These are phyloP conservation scores for Monochamus alternatus DNA, from an alignment of 2,888 invertebrate genomes.

Conservation along the genomic window DNA sequence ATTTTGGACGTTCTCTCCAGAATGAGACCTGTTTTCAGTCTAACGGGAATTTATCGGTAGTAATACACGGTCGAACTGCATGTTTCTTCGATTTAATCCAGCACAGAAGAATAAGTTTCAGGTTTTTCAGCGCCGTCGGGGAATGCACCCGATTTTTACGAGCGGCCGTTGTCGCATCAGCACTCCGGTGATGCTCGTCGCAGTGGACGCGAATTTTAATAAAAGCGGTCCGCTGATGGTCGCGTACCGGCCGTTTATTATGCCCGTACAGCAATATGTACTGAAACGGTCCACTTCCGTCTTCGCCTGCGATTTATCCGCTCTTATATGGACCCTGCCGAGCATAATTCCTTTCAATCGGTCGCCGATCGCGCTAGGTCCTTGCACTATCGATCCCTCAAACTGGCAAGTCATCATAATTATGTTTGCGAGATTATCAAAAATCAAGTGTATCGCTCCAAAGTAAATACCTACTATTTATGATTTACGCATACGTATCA, in stretches of 20 bases:
- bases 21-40: too few relatives aligned
- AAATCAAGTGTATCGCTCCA: too few relatives aligned
- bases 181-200: constrained; percentile 56
- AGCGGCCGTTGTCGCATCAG: constrained; percentile 63
- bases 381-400: too few relatives aligned
- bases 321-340: constrained; percentile 53
- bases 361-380: not conserved
- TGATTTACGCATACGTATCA: too few relatives aligned
- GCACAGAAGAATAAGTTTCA: constrained; percentile 29
- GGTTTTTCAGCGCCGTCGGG: constrained; percentile 11
- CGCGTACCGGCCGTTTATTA: constrained; percentile 51
- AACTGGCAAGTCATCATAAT: too few relatives aligned
- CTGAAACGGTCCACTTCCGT: constrained; percentile 52
- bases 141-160: constrained; percentile 58
- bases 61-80: not conserved
- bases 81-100: constrained; percentile 5
- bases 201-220: constrained; percentile 61
- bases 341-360: constrained; percentile 48
- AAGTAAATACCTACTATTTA: too few relatives aligned
- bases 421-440: too few relatives aligned
- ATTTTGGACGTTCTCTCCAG: too few relatives aligned
- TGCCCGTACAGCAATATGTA: constrained; percentile 51
- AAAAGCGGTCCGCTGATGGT: constrained; percentile 57
- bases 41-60: too few relatives aligned
- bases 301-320: constrained; percentile 54